phyloP scores from a whole-genome alignment of 2,113 vertebrate species.

The Brevimyrus niger region DNA sequence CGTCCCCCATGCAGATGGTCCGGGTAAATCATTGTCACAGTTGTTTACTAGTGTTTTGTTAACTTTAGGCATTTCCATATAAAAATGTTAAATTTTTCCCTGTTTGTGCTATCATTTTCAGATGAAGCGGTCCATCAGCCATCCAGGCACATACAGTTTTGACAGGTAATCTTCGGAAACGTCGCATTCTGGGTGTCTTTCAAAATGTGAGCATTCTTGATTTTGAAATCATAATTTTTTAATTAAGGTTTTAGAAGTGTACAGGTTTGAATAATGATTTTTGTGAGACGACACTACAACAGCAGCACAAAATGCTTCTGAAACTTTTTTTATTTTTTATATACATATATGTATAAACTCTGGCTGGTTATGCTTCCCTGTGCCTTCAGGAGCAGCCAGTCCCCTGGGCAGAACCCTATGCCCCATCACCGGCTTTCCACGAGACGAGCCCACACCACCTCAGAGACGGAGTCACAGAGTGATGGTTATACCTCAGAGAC shows the following conservation, averaged over 20 bases:
- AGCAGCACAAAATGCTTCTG: background rate
- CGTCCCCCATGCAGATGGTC: slow-evolving; percentile 79
- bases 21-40: slow-evolving; percentile 35
- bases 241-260: background rate
- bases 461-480: slow-evolving; percentile 65
- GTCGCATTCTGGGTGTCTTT: background rate
- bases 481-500: slow-evolving; percentile 59
- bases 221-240: background rate
- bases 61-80: background rate
- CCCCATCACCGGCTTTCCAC: slow-evolving; percentile 57
- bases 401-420: slow-evolving; percentile 54
- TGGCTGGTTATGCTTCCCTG: slow-evolving; percentile 20
- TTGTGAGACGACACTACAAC: background rate
- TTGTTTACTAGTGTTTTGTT: background rate
- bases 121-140: slow-evolving; percentile 72
- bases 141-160: slow-evolving; percentile 64
- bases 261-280: background rate
- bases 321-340: background rate
- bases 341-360: background rate
- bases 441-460: slow-evolving; percentile 64
- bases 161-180: slow-evolving; percentile 51
- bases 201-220: background rate
- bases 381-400: slow-evolving; percentile 54
- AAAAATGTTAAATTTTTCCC: background rate
- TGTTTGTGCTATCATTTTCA: slow-evolving; percentile 29